These are phyloP conservation scores for Parus major DNA, from an alignment of 2,113 vertebrate species.

Conservation along the genomic window DNA sequence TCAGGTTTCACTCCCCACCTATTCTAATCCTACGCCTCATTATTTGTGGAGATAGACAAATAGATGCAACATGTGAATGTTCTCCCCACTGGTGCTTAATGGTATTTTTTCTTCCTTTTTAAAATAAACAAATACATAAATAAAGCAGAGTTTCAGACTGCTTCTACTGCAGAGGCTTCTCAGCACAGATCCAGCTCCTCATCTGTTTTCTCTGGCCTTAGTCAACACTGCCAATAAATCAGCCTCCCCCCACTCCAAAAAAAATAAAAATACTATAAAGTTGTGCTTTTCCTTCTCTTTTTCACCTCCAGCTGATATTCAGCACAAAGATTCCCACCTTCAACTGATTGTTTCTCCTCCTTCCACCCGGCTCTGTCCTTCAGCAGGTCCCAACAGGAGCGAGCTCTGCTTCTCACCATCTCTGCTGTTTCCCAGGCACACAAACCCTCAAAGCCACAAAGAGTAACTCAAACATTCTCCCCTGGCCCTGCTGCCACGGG, in stretches of 20 bases:
- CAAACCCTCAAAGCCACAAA: fast-evolving
- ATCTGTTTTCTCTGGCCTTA: background rate
- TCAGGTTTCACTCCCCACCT: background rate
- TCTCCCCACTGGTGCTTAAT: background rate
- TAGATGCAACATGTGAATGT: background rate
- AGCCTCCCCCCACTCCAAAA: background rate
- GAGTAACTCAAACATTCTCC: fast-evolving
- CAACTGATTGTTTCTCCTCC: fast-evolving
- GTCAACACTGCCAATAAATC: background rate
- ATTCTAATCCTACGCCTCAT: background rate
- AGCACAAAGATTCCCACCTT: background rate
- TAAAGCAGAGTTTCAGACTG: background rate
- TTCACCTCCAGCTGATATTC: background rate
- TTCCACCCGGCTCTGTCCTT: background rate
- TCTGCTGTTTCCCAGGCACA: fast-evolving
- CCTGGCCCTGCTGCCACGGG: fast-evolving
- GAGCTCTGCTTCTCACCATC: background rate
- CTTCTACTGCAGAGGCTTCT: background rate
- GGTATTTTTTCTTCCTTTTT: background rate
- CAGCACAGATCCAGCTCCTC: background rate
- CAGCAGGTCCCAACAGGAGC: background rate
- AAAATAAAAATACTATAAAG: background rate
- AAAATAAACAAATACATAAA: background rate
- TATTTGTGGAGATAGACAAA: slow-evolving; percentile 1
- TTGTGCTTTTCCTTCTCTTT: background rate